phyloP scores from a whole-genome alignment of 2,888 invertebrate species.

The Drosophila neonasuta region DNA sequence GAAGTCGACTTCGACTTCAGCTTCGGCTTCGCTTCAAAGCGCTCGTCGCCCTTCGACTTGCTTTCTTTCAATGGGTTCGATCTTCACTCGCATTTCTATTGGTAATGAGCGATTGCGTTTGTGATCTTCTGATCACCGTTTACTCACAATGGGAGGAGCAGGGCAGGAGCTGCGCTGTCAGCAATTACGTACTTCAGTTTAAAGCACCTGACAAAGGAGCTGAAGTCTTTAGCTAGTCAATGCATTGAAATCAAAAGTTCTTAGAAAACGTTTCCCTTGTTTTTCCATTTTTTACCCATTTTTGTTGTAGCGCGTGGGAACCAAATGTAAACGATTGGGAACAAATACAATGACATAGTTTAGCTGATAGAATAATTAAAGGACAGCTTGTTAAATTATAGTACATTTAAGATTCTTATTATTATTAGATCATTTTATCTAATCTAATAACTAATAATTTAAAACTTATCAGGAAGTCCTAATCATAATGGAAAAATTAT shows the following conservation, averaged over 20 bases:
- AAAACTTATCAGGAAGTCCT: no score
- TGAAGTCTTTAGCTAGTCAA: slow-evolving; percentile 53
- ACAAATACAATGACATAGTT: slow-evolving; percentile 11
- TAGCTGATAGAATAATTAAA: not conserved
- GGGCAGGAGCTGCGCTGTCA: slow-evolving; percentile 73
- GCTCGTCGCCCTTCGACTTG: slow-evolving; percentile 16
- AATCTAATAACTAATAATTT: no score
- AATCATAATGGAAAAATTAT: no score
- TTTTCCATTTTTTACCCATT: not conserved
- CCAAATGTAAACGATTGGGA: not conserved
- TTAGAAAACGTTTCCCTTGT: slow-evolving; percentile 46
- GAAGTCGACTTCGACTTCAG: slow-evolving; percentile 45
- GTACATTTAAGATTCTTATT: no score
- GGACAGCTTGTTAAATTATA: not conserved
- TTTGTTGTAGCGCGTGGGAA: slow-evolving; percentile 58
- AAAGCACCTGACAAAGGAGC: slow-evolving; percentile 59
- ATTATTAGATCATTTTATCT: no score
- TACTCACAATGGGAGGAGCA: slow-evolving; percentile 30
- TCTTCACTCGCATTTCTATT: slow-evolving; percentile 52
- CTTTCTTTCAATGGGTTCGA: slow-evolving; percentile 42
- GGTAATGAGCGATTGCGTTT: slow-evolving; percentile 65
- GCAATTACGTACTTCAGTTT: slow-evolving; percentile 75
- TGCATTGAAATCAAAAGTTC: slow-evolving; percentile 65
- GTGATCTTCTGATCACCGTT: slow-evolving; percentile 45
- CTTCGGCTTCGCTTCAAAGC: slow-evolving; percentile 76